Base-by-base conservation (phyloP, 2,797 vertebrate genomes). In the Mormyrops boulengeri region DNA sequence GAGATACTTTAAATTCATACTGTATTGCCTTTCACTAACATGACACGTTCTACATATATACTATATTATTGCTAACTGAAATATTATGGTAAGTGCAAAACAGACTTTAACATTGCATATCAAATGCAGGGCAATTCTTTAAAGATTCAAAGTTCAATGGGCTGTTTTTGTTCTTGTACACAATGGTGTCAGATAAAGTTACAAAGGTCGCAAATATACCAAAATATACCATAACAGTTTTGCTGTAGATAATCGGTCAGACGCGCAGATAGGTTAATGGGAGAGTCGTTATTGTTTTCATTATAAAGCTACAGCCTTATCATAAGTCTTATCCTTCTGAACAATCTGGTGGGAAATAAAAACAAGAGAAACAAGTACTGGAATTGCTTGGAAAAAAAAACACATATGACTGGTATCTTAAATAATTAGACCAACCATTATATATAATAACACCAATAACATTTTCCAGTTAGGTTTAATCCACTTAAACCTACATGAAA, bases 101-200 rank as follows among this genome's bases (percentile, higher is more conserved):
- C 92, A 93, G 95, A 94, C 95, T 93, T 93, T 94, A 95, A 94
- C 95, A 93, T 94, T 92, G 91, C 91, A 89, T 92, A 92, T 91
- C 92, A 93, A 93, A 93, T 92, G 93, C 92, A 93, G 88, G 90
- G 91, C 95, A 95, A 95, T 95, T 94, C 94, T 86, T 92, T 93
- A 92, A 94, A 89, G 93, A 94, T 93, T 94, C 94, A 95, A 88
- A 91, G 14, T 87, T 93, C 91, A 93, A 91, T 92, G 91, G 92
- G 93, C 92, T 62, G 90, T 87, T 4, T 66, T 88, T 88, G 47
- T 50, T 88, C 22, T 77, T 52, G 44, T n/a, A n/a, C 41, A 88
- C 8, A 57, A 60, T 85, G 80, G 90, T 91, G 90, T 80, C 84
- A 82, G 77, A 89, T 89, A 85, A 66, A 88, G 88, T 77, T 89